Evolutionary conservation across 2,113 vertebrate species (phyloP).

Genomic region (Boleophthalmus pectinirostris): DNA sequence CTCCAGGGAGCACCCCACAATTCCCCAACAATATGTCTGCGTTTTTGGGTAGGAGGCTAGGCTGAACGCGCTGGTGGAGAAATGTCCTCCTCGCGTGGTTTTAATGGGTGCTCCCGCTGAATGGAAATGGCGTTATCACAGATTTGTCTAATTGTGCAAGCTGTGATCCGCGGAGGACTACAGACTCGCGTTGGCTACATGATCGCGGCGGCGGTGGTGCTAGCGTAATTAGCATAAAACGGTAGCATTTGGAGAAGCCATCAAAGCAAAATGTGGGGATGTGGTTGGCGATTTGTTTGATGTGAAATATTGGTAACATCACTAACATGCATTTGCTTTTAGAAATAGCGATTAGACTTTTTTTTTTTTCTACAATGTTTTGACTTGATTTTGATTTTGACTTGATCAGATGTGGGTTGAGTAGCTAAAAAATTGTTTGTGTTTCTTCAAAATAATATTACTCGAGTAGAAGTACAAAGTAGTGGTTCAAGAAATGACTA

Average conservation of each 20-base stretch:
- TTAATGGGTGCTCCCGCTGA: slow-evolving; percentile 60
- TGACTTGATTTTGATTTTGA: too few species aligned
- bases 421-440: too few species aligned
- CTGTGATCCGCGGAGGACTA: slow-evolving; percentile 67
- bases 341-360: too few species aligned
- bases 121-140: slow-evolving; percentile 62
- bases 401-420: too few species aligned
- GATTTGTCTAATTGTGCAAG: slow-evolving; percentile 73
- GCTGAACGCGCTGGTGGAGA: slow-evolving; percentile 35
- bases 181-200: background rate
- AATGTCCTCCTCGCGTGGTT: slow-evolving; percentile 76
- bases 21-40: slow-evolving; percentile 10
- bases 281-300: background rate
- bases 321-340: too few species aligned
- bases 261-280: slow-evolving; percentile 26
- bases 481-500: too few species aligned
- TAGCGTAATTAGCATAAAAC: slow-evolving; percentile 63
- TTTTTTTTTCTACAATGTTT: too few species aligned
- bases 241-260: slow-evolving; percentile 55
- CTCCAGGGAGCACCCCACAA: slow-evolving; percentile 24
- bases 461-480: too few species aligned
- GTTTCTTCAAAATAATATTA: too few species aligned
- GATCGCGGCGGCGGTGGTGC: slow-evolving; percentile 21
- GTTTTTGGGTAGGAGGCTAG: background rate
- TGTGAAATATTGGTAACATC: too few species aligned